These are phyloP conservation scores for Gasteruption jaculator DNA, from an alignment of 2,888 invertebrate species.

Conservation along the genomic window DNA sequence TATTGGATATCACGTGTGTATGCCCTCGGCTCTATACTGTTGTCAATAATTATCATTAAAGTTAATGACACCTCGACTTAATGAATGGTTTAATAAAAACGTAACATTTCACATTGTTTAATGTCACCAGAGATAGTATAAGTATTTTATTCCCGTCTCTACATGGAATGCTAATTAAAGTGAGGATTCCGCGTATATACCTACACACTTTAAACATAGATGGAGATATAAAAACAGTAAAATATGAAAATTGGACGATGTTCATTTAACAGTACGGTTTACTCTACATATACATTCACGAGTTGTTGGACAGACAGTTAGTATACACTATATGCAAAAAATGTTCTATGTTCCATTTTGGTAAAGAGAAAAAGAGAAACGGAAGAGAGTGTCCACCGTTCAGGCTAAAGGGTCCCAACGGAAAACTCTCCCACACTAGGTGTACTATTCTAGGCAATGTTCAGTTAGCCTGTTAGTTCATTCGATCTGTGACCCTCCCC, in stretches of 20 bases:
- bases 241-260: constrained; percentile 49
- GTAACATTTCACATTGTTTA: too few relatives aligned
- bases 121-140: too few relatives aligned
- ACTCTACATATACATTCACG: constrained; percentile 12
- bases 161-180: too few relatives aligned
- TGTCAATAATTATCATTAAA: too few relatives aligned
- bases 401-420: constrained; percentile 32
- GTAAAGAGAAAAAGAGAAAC: constrained; percentile 18
- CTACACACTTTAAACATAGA: neutral
- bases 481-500: constrained; percentile 38
- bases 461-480: too few relatives aligned
- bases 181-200: constrained; percentile 13
- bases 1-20: too few relatives aligned
- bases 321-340: constrained; percentile 19
- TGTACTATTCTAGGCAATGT: too few relatives aligned
- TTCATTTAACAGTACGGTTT: constrained; percentile 33
- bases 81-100: too few relatives aligned
- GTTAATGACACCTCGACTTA: too few relatives aligned
- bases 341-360: constrained; percentile 24
- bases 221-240: constrained; percentile 41
- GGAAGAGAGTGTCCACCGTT: constrained; percentile 14
- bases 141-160: too few relatives aligned
- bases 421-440: constrained; percentile 29
- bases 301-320: neutral
- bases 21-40: too few relatives aligned